Evolutionary conservation across 2,797 vertebrate species (phyloP).

Genomic region (Stomatorhinus walkeri): DNA sequence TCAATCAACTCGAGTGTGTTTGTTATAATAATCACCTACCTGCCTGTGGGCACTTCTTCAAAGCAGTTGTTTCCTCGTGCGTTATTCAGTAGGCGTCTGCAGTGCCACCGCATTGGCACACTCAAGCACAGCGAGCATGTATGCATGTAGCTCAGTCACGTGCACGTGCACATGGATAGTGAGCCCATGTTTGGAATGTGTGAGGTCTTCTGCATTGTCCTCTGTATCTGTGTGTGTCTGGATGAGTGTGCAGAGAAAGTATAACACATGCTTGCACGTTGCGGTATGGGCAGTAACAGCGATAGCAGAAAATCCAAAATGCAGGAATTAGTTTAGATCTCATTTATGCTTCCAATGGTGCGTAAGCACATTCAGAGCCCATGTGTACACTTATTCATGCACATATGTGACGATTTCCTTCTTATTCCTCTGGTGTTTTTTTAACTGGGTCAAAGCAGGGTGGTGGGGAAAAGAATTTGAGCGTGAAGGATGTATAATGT

Average conservation of each 20-base stretch:
- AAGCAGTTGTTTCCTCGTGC: neutral
- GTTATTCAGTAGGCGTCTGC: neutral
- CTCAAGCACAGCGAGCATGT: neutral
- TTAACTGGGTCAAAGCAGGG: neutral
- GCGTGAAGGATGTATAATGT: neutral
- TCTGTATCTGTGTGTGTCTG: neutral
- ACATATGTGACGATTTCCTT: neutral
- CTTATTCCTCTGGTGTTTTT: neutral
- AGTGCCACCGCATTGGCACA: neutral
- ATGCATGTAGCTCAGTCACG: neutral
- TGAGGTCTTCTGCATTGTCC: neutral
- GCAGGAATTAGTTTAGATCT: neutral
- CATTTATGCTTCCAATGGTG: neutral
- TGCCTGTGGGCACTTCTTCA: neutral
- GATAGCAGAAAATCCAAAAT: neutral
- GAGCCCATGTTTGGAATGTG: neutral
- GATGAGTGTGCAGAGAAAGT: neutral
- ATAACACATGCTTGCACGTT: neutral
- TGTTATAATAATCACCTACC: conserved; percentile 21
- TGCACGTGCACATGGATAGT: neutral
- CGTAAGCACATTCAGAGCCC: neutral
- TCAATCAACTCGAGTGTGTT: neutral
- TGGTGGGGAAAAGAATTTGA: neutral
- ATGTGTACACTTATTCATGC: neutral
- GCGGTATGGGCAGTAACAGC: neutral